Conservation (phyloP, 1,140 invertebrate genomes). For the Whitmania pigra region DNA sequence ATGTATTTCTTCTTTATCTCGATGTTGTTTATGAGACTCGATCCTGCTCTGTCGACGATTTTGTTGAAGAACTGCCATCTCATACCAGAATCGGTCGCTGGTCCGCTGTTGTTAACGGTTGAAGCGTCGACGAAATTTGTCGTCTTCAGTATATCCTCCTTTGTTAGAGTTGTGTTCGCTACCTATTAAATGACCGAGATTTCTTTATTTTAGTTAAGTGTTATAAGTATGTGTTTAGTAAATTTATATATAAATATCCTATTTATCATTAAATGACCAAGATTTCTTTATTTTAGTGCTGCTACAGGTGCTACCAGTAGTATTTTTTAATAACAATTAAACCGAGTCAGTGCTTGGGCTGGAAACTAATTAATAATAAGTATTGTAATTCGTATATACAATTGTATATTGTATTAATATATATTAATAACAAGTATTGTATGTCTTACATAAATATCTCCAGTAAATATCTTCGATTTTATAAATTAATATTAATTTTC, state of each 20-base stretch:
- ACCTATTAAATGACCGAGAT: background rate
- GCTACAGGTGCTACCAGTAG: too few species aligned
- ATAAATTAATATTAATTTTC: too few species aligned
- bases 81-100: slow-evolving; percentile 11
- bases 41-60: background rate
- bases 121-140: slow-evolving; percentile 7
- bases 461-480: too few species aligned
- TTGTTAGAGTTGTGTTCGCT: slow-evolving; percentile 10
- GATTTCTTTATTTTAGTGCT: background rate
- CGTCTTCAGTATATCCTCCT: slow-evolving; percentile 12
- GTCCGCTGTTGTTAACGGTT: background rate
- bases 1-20: slow-evolving; percentile 24
- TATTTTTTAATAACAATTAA: too few species aligned
- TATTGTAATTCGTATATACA: too few species aligned
- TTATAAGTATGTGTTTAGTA: too few species aligned
- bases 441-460: too few species aligned
- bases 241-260: too few species aligned
- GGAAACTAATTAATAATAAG: too few species aligned
- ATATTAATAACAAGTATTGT: too few species aligned
- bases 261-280: background rate
- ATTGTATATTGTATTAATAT: too few species aligned
- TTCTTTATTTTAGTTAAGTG: background rate
- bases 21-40: slow-evolving; percentile 2
- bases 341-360: too few species aligned
- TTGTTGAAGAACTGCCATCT: slow-evolving; percentile 16